These are phyloP conservation scores for Microdon myrmicae DNA, from an alignment of 2,888 invertebrate species.

Conservation along the genomic window DNA sequence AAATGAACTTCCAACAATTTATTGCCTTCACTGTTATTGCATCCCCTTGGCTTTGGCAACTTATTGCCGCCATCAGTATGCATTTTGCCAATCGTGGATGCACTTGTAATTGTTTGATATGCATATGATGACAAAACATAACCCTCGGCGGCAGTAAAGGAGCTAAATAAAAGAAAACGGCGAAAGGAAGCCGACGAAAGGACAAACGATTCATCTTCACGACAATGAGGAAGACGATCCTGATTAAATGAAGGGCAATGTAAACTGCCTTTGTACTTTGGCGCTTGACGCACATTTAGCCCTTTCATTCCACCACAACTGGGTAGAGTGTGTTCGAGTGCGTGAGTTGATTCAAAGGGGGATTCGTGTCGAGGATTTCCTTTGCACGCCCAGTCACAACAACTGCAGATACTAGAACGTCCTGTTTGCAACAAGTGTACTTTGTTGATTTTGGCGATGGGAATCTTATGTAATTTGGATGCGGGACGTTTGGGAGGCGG, in stretches of 20 bases:
- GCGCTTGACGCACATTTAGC: conserved; percentile 49
- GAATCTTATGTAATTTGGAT: too few species aligned
- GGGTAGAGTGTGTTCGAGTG: conserved; percentile 46
- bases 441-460: conserved; percentile 26
- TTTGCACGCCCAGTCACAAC: background rate
- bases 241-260: conserved; percentile 52
- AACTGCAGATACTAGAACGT: too few species aligned
- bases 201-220: conserved; percentile 49
- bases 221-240: conserved; percentile 44
- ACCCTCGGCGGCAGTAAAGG: background rate
- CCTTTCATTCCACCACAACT: conserved; percentile 40
- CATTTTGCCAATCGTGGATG: conserved; percentile 9
- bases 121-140: background rate
- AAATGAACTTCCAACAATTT: conserved; percentile 6
- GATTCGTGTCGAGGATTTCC: conserved; percentile 1
- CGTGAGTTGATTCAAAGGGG: conserved; percentile 29
- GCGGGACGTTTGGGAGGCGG: too few species aligned
- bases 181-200: conserved; percentile 45
- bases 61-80: too few species aligned
- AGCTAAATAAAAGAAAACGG: conserved; percentile 2
- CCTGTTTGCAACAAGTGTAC: conserved; percentile 52
- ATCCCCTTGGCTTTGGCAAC: too few species aligned
- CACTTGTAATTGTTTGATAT: background rate
- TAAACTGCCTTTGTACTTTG: conserved; percentile 52
- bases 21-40: conserved; percentile 4